Evolutionary conservation across 2,797 vertebrate genomes (phyloP), one percentile per base, ranked within the genome.

Genomic region (Sarcophilus harrisii): DNA sequence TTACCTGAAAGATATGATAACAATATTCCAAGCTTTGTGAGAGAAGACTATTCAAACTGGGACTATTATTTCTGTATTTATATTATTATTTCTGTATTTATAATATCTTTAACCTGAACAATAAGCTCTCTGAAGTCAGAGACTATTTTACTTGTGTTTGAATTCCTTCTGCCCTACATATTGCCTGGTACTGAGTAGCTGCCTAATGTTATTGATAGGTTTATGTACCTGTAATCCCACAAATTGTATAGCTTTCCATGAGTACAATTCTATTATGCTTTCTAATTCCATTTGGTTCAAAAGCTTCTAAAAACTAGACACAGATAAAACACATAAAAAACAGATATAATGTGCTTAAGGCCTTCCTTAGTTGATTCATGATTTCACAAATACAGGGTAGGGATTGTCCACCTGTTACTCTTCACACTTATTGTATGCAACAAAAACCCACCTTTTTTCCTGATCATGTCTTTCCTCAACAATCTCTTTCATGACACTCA

Each of bases 151-250:
- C 28, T 93, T 90, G 92, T 58, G 18, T 11, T 30, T 94, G 58
- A 93, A 93, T 59, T 30, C 6, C 89, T 90, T 87, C 91, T 32
- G 29, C 57, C 38, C 30, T 89, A 57, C 45, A 91, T 93, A 96
- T 10, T 58, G 21, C 55, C 58, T 92, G 32, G 62, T 11, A 89
- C 12, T 59, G 92, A 94, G 57, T 57, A 60, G 87, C 94, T 90
- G 38, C 92, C 87, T 73, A 91, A 28, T n/a, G 90, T 90, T 59
- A 60, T 52, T 12, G 24, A 24, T 5, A 57, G 10, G 59, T 93
- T 32, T 89, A 73, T 11, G 52, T 58, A 87, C 8, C 24, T 55
- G 54, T 0, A 8, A 95, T 27, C 24, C 14, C 45, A 30, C 57
- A 73, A 32, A 62, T 62, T 32, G 30, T 62, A 32, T 32, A 14